Evolutionary conservation across 2,888 invertebrate species (phyloP).

Genomic region (Marronus borbonicus): DNA sequence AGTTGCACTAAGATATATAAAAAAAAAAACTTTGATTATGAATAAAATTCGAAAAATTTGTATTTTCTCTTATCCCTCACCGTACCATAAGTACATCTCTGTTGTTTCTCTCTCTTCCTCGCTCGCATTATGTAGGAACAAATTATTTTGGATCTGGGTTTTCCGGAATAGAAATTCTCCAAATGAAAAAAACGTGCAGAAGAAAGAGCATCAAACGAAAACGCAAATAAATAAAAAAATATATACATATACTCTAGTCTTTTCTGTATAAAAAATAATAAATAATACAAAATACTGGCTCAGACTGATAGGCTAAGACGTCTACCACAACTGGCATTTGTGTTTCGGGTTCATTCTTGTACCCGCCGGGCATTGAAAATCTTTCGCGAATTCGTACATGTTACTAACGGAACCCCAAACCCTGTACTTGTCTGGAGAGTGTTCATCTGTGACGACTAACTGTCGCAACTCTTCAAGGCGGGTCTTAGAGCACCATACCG

Average conservation of each 20-base stretch:
- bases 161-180: conserved; percentile 8
- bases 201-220: conserved; percentile 18
- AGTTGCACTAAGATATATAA: neutral
- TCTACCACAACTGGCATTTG: conserved; percentile 78
- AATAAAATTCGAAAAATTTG: neutral
- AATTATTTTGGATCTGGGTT: too few relatives aligned
- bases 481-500: conserved; percentile 75
- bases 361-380: conserved; percentile 75
- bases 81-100: too few relatives aligned
- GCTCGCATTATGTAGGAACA: too few relatives aligned
- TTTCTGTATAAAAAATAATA: conserved; percentile 50
- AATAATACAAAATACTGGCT: conserved; percentile 53
- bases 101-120: too few relatives aligned
- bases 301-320: conserved; percentile 34
- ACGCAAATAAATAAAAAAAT: conserved; percentile 45
- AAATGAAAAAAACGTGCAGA: conserved; percentile 32
- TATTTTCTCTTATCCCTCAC: too few relatives aligned
- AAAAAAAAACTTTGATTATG: neutral
- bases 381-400: conserved; percentile 75
- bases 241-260: conserved; percentile 43
- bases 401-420: conserved; percentile 76
- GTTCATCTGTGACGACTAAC: conserved; percentile 67
- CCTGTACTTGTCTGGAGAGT: conserved; percentile 73
- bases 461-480: conserved; percentile 66
- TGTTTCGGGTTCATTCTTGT: conserved; percentile 76